Evolutionary conservation across 2,888 invertebrate species (phyloP).

Genomic region (Tenthredo livida): DNA sequence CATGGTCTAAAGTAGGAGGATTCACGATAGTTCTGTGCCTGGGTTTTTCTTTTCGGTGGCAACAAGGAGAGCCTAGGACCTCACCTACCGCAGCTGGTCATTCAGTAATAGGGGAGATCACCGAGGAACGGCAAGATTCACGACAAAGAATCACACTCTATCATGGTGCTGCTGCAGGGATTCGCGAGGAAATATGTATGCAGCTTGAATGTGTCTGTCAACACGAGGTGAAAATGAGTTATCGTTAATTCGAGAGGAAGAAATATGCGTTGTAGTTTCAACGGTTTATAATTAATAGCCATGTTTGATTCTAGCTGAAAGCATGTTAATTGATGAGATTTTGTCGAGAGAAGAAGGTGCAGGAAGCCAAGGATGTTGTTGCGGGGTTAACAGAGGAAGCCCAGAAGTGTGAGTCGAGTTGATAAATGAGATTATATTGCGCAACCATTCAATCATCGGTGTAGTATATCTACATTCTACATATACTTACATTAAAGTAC

Average conservation of each 20-base stretch:
- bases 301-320: constrained; percentile 35
- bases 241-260: constrained; percentile 23
- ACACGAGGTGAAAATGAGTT: constrained; percentile 15
- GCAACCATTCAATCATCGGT: constrained; percentile 19
- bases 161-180: neutral
- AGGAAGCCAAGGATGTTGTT: constrained; percentile 49
- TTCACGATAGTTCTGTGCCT: constrained; percentile 18
- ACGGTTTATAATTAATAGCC: constrained; percentile 32
- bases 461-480: neutral
- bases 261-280: constrained; percentile 7
- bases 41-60: constrained; percentile 24
- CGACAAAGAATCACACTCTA: neutral
- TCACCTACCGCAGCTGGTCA: constrained; percentile 40
- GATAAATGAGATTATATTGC: constrained; percentile 46
- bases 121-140: neutral
- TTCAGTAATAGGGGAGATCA: neutral
- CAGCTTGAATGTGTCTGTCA: neutral
- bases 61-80: neutral
- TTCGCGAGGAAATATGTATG: neutral
- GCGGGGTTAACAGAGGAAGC: constrained; percentile 29
- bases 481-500: neutral
- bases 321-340: constrained; percentile 36
- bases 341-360: constrained; percentile 14
- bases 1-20: neutral
- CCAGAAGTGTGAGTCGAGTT: constrained; percentile 31